A percentile compares a stretch with the other conserved stretches of the same genome.
These are phyloP conservation scores for Falco rusticolus DNA, from an alignment of 2,797 vertebrate genomes.

Conservation along the genomic window DNA sequence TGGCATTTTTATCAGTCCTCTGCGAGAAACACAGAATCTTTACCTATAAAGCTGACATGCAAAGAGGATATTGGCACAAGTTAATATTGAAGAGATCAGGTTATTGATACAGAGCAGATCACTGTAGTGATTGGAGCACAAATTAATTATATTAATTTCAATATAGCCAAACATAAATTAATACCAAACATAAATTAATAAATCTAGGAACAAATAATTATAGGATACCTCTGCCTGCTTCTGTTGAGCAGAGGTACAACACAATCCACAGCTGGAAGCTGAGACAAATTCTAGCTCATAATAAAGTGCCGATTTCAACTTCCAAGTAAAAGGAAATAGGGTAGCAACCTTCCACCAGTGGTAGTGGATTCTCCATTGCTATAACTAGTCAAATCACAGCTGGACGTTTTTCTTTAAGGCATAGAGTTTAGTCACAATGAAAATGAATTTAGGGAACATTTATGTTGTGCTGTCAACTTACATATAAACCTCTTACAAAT, in stretches of 20 bases:
- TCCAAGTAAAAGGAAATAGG: not conserved
- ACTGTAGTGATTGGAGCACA: not conserved
- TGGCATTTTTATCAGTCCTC: not conserved
- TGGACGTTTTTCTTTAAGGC: not conserved
- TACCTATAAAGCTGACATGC: not conserved
- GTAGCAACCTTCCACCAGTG: not conserved
- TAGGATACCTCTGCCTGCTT: not conserved
- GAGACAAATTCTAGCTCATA: not conserved
- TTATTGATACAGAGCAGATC: not conserved
- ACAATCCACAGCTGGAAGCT: not conserved
- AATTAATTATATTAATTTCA: not conserved
- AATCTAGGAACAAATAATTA: not conserved
- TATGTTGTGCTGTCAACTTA: conserved; percentile 11
- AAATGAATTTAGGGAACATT: not conserved
- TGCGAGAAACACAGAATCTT: not conserved
- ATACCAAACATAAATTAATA: not conserved
- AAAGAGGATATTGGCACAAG: not conserved
- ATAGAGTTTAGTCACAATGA: not conserved
- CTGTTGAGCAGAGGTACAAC: not conserved
- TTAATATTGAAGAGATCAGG: not conserved
- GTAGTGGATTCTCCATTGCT: not conserved
- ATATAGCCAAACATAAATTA: not conserved
- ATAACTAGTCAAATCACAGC: not conserved
- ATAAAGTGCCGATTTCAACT: not conserved
- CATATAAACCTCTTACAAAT: not conserved